phyloP scores from a whole-genome alignment of 2,797 vertebrate species.

The Muscicapa striata region DNA sequence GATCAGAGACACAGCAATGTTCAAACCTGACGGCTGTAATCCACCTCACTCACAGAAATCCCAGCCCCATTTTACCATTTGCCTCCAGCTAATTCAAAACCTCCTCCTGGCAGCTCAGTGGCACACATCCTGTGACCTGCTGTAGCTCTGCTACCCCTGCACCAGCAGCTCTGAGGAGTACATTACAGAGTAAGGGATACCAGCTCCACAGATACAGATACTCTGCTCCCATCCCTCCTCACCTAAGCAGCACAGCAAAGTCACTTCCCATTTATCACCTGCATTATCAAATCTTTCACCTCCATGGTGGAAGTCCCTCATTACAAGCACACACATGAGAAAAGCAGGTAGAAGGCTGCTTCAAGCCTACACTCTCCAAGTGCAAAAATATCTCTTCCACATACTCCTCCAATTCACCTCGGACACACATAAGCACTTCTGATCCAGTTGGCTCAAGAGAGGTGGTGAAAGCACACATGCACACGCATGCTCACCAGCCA shows the following conservation, averaged over 20 bases:
- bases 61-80: not conserved
- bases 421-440: not conserved
- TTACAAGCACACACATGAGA: not conserved
- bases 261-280: not conserved
- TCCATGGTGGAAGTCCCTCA: not conserved
- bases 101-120: not conserved
- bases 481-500: constrained; percentile 24
- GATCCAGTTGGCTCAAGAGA: constrained; percentile 13
- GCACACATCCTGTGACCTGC: not conserved
- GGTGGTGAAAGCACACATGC: constrained; percentile 21
- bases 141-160: not conserved
- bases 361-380: not conserved
- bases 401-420: not conserved
- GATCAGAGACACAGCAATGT: not conserved
- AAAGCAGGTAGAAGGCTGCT: not conserved
- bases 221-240: not conserved
- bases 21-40: constrained; percentile 1
- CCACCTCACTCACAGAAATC: not conserved
- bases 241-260: not conserved
- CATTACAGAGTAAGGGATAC: not conserved
- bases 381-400: constrained; percentile 16
- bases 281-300: not conserved
- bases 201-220: not conserved
- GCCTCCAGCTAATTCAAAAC: not conserved
- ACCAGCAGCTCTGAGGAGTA: not conserved